Evolutionary conservation across 2,113 vertebrate genomes (phyloP), one percentile per base, ranked within the genome.

Genomic region (Plectropomus leopardus): DNA sequence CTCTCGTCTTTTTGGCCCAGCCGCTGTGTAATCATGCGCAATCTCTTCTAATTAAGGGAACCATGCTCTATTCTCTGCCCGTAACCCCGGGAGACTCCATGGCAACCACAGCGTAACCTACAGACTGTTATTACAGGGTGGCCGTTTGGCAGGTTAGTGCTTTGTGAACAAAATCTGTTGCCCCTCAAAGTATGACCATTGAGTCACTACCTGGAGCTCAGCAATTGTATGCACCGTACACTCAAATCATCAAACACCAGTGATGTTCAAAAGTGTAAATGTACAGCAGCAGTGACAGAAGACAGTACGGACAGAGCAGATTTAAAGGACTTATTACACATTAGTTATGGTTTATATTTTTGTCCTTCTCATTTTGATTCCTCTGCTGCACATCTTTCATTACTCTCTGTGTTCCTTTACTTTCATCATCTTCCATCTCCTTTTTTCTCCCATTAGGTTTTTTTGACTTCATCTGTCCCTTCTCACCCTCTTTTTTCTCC

Each of bases 51-150:
- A 97, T 97, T 97, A 96, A 95, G 93, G 93, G 95, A 85, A 19
- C 69, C 50, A 34, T 72, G 86, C 84, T 91, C 91, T 91, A 68
- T 90, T 75, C 94, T 84, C 50, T 82, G 75, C 86, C 66, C 26
- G 60, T 98, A 94, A 96, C 96, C 96, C 95, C 2, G 92, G 96
- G 97, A 97, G 96, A 97, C 92, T 63, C 96, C 96, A 98, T 99
- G 93, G 96, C 95, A 98, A 98, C 97, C 65, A 83, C 76, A 83
- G 85, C 45, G 7, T 66, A 82, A 89, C 75, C 81, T 76, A 57
- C 76, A 82, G 68, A 76, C 79, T 80, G 53, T 80, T 88, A 93
- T 82, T 81, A 92, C 61, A 53, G 84, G 64, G 40, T 76, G 57
- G 47, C 66, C 44, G 55, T 76, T 76, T 86, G 76, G 75, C 72